Conservation (phyloP, 1,140 invertebrate species). For the Chironomus striatipennis region DNA sequence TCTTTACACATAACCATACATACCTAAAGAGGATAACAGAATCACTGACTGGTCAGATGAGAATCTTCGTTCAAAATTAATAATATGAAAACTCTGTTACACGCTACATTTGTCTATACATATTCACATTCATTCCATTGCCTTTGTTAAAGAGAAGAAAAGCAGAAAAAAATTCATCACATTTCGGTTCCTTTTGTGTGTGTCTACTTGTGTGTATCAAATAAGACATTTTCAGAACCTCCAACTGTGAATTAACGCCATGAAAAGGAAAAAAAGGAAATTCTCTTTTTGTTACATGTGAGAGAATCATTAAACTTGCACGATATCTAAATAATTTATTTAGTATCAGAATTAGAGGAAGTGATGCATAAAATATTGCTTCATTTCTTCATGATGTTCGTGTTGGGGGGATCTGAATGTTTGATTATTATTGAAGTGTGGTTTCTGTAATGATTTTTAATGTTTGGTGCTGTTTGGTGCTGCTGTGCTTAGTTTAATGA, state of each 20-base stretch:
- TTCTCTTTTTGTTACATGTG: not conserved
- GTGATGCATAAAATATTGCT: not conserved
- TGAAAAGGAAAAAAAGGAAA: not conserved
- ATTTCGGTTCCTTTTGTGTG: no score
- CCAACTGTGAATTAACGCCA: not conserved
- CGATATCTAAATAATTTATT: constrained; percentile 3
- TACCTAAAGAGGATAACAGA: not conserved
- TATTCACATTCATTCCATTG: not conserved
- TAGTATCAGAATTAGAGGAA: not conserved
- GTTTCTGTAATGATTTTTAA: no score
- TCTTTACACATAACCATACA: not conserved
- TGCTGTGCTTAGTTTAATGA: no score
- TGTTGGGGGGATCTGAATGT: no score
- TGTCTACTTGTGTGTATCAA: no score
- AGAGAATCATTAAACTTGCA: not conserved
- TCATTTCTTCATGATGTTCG: no score
- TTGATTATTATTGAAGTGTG: no score
- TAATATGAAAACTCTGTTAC: not conserved
- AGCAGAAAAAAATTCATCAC: not conserved
- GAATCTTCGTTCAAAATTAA: not conserved
- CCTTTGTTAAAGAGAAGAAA: not conserved
- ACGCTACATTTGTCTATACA: no score
- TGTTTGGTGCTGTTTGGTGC: no score
- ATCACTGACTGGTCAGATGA: not conserved
- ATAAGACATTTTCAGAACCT: not conserved